These are phyloP conservation scores for Leptoteleia sp. DNA, from an alignment of 1,140 invertebrate species.

Conservation along the genomic window DNA sequence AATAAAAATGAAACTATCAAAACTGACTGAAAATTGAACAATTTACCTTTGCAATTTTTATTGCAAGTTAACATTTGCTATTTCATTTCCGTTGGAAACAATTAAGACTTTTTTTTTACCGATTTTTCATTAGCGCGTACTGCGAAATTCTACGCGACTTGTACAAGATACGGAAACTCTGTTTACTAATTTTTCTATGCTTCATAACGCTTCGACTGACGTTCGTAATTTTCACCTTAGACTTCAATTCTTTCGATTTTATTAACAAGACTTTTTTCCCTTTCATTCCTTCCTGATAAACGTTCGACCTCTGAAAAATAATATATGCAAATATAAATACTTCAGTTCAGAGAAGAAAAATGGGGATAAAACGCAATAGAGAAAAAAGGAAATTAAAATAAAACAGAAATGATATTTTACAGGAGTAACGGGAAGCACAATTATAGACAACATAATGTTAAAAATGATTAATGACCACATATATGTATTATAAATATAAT, in stretches of 20 bases:
- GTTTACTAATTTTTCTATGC: slow-evolving; percentile 60
- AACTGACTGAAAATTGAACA: slow-evolving; percentile 24
- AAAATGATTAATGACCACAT: no score
- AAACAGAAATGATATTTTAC: no score
- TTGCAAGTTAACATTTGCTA: slow-evolving; percentile 54
- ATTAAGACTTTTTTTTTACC: slow-evolving; percentile 40
- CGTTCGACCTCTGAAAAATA: slow-evolving; percentile 85
- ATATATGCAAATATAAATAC: no score
- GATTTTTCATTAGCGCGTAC: slow-evolving; percentile 48
- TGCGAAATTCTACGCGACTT: slow-evolving; percentile 56
- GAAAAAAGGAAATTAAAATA: no score
- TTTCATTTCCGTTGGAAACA: slow-evolving; percentile 58
- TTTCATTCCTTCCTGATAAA: slow-evolving; percentile 89
- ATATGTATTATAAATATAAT: no score
- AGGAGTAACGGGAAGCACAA: no score
- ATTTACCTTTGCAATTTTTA: slow-evolving; percentile 35
- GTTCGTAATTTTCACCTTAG: slow-evolving; percentile 52
- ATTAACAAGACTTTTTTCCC: slow-evolving; percentile 38
- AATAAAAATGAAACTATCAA: slow-evolving; percentile 11
- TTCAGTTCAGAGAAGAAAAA: no score
- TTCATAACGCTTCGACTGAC: slow-evolving; percentile 55
- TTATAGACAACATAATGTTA: no score
- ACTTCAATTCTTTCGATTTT: slow-evolving; percentile 46
- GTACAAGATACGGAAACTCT: slow-evolving; percentile 55
- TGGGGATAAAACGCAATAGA: no score